Conservation (phyloP, 2,797 vertebrate species). For the Lerista edwardsae region DNA sequence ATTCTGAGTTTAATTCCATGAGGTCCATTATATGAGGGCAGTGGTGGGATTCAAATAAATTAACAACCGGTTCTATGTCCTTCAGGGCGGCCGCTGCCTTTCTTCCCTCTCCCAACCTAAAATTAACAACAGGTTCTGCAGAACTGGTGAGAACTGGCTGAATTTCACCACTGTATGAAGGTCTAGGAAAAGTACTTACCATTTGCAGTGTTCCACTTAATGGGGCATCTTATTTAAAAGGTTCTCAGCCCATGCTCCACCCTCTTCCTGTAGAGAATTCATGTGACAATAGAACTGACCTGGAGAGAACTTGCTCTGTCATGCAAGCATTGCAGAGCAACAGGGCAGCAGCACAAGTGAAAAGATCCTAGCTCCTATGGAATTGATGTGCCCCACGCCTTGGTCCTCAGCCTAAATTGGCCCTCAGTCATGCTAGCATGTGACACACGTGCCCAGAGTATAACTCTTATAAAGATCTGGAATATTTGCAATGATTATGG, state of each 20-base stretch:
- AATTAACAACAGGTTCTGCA: too few species aligned
- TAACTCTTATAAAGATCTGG: constrained; percentile 38
- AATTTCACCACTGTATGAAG: neutral
- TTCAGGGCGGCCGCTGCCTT: too few species aligned
- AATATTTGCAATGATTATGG: constrained; percentile 42
- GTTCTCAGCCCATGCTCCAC: neutral
- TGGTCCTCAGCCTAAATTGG: neutral
- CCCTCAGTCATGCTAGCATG: neutral
- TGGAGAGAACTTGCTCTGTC: neutral
- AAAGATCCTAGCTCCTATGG: neutral
- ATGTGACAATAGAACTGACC: too few species aligned
- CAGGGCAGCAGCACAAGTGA: fast-evolving
- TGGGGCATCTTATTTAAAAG: neutral
- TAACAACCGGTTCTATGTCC: too few species aligned
- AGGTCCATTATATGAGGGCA: neutral
- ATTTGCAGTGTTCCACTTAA: neutral
- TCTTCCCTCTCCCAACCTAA: too few species aligned
- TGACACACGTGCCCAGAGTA: constrained; percentile 25
- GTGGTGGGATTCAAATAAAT: too few species aligned
- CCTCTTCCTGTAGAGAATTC: neutral
- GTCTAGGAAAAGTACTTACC: neutral
- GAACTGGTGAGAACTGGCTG: too few species aligned
- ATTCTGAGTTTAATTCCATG: neutral
- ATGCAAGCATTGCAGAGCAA: neutral
- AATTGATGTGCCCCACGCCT: neutral